phyloP scores from a whole-genome alignment of 2,888 invertebrate species.

The Arge pagana region DNA sequence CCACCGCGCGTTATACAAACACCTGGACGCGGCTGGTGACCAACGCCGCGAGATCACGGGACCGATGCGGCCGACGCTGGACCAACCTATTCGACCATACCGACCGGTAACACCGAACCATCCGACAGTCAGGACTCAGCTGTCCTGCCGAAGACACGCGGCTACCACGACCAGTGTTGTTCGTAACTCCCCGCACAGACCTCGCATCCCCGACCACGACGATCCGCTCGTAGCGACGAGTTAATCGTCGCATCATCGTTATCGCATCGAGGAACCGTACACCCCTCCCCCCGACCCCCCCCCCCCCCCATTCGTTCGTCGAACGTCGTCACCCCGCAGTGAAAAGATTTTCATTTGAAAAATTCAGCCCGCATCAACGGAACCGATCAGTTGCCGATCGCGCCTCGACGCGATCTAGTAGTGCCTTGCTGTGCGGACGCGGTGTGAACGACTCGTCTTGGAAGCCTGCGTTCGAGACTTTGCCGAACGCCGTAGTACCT shows the following conservation, averaged over 20 bases:
- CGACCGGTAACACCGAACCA: conserved; percentile 32
- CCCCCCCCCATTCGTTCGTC: no score
- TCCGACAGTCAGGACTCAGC: conserved; percentile 47
- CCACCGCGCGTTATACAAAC: conserved; percentile 23
- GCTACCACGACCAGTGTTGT: conserved; percentile 9
- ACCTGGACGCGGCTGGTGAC: conserved; percentile 18
- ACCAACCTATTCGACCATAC: conserved; percentile 28
- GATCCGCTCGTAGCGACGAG: conserved; percentile 24
- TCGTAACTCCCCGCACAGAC: conserved; percentile 26
- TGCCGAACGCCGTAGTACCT: no score
- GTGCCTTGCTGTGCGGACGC: no score
- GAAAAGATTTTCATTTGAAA: no score
- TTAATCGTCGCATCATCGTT: conserved; percentile 11
- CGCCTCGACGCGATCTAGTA: no score
- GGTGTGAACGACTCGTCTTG: no score
- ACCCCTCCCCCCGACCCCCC: not conserved
- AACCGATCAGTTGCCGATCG: no score
- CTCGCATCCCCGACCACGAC: conserved; percentile 26
- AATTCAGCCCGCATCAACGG: no score
- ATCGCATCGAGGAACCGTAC: not conserved
- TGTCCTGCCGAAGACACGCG: conserved; percentile 40
- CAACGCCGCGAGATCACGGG: conserved; percentile 23
- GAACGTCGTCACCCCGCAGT: no score
- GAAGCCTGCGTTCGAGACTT: no score
- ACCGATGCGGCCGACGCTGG: conserved; percentile 21